phyloP scores from a whole-genome alignment of 2,113 vertebrate species.

The Micromys minutus region DNA sequence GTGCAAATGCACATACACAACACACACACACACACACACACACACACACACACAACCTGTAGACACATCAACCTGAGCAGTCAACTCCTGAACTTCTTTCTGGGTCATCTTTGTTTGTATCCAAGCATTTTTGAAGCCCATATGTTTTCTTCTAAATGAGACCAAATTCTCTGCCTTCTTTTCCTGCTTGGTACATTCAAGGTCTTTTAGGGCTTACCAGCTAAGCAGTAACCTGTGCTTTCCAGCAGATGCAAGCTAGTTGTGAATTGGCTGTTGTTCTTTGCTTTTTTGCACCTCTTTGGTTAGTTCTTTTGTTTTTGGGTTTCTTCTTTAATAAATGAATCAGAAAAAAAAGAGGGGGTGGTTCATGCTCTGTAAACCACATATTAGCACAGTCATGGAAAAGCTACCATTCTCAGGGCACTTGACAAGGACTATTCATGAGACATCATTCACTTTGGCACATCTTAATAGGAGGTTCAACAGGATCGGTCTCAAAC shows the following conservation, averaged over 20 bases:
- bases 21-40: neutral
- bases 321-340: neutral
- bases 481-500: constrained; percentile 32
- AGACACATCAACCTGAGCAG: neutral
- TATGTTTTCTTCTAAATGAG: neutral
- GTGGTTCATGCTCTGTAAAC: too few relatives aligned
- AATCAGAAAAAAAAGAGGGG: too few relatives aligned
- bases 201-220: neutral
- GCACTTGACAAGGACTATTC: neutral
- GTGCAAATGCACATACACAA: neutral
- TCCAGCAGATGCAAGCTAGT: neutral
- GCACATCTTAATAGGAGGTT: constrained; percentile 13
- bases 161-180: neutral
- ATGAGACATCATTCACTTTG: neutral
- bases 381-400: too few relatives aligned
- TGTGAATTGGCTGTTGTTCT: neutral
- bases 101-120: neutral
- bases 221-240: neutral
- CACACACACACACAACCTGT: neutral
- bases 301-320: neutral
- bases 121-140: neutral
- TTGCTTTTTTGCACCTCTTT: neutral
- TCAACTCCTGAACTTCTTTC: neutral
- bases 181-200: neutral
- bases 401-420: neutral